Evolutionary conservation across 2,113 vertebrate species (phyloP).

Genomic region (Calonectris borealis): DNA sequence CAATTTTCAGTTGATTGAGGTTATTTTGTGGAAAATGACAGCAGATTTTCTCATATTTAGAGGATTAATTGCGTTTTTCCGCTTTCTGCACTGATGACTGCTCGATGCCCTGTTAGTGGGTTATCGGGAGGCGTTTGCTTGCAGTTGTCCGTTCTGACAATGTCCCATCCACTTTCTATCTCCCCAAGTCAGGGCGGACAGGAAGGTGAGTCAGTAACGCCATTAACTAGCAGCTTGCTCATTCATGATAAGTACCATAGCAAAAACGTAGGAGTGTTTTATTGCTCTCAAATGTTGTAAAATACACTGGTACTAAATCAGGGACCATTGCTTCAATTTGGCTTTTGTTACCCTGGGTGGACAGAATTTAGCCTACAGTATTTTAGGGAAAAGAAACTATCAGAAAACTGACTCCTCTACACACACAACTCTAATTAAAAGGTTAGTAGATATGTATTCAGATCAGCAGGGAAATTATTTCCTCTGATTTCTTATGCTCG

Average conservation of each 20-base stretch:
- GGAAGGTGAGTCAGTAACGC: neutral
- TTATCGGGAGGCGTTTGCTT: neutral
- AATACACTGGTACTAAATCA: neutral
- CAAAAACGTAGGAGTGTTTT: neutral
- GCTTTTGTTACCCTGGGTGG: neutral
- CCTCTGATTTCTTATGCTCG: neutral
- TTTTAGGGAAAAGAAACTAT: neutral
- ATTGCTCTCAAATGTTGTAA: neutral
- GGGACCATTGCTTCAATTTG: neutral
- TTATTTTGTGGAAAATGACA: neutral
- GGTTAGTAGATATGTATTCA: neutral
- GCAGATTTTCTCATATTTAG: neutral
- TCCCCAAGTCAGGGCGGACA: neutral
- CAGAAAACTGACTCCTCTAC: neutral
- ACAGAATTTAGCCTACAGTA: neutral
- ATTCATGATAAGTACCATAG: neutral
- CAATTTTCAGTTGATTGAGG: neutral
- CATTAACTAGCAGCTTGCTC: neutral
- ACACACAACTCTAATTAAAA: neutral
- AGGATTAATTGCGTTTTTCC: neutral
- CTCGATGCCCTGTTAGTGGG: neutral
- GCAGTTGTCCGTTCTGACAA: neutral
- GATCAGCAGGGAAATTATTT: neutral
- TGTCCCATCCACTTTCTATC: neutral
- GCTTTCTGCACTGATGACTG: neutral